These are phyloP conservation scores for Aphelinus atriplicis DNA, from an alignment of 1,140 invertebrate species.

Conservation along the genomic window DNA sequence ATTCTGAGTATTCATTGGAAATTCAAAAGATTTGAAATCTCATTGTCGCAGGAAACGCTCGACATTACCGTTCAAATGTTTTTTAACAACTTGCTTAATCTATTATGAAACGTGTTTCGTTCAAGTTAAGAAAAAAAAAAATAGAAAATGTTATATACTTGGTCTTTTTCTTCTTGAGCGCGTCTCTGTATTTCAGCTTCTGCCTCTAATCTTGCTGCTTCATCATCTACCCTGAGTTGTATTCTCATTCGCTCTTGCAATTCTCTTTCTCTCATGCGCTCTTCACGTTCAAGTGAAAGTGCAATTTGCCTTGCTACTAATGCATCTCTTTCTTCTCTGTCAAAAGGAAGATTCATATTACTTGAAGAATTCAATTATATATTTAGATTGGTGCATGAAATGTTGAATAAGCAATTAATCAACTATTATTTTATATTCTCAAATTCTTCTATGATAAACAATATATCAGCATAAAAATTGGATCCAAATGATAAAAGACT, in stretches of 20 bases:
- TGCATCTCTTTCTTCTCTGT: slow-evolving; percentile 78
- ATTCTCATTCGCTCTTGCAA: slow-evolving; percentile 65
- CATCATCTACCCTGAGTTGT: slow-evolving; percentile 62
- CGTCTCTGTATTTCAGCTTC: slow-evolving; percentile 56
- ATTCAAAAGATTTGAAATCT: too few relatives aligned
- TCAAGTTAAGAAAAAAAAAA: neutral
- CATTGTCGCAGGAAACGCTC: too few relatives aligned
- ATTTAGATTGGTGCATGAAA: too few relatives aligned
- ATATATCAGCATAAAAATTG: too few relatives aligned
- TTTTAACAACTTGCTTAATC: too few relatives aligned
- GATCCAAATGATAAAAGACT: too few relatives aligned
- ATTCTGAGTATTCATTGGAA: too few relatives aligned
- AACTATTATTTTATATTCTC: too few relatives aligned
- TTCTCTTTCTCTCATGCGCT: slow-evolving; percentile 66
- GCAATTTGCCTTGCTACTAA: slow-evolving; percentile 73
- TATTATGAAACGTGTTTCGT: too few relatives aligned
- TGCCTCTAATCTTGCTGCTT: slow-evolving; percentile 60
- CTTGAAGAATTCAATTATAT: neutral
- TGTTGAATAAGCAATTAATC: too few relatives aligned
- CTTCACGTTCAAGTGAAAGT: slow-evolving; percentile 72
- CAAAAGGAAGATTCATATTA: slow-evolving; percentile 4
- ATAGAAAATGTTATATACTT: slow-evolving; percentile 56
- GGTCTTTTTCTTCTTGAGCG: slow-evolving; percentile 74
- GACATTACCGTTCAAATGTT: too few relatives aligned
- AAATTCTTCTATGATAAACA: too few relatives aligned